Base-by-base conservation (phyloP, 2,888 invertebrate species). In the Lordiphosa andalusiaca region DNA sequence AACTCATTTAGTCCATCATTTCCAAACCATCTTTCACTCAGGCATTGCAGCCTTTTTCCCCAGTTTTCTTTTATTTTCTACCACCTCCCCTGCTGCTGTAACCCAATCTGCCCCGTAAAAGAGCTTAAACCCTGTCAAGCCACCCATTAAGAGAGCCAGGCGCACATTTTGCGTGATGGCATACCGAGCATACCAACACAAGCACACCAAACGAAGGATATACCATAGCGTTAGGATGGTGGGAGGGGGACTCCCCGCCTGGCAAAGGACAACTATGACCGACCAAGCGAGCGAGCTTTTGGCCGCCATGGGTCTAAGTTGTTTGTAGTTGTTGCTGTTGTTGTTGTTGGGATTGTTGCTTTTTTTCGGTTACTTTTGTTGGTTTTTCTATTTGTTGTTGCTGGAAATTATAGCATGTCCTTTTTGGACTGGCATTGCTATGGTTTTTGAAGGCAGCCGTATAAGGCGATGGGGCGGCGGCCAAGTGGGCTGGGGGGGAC, bases 61-160 rank as follows among this genome's bases (percentile, higher is more conserved):
- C 47, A 55, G 64, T 55, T 66, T 49, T 50, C 13, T 49, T 44
- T 23, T 54, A 40, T 38, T 49, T 49, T 47, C 37, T 37, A 19
- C 25, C 23, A 41, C 33, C 21, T 49, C 64, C 51, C n/a, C 54
- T 71, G 50, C 55, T 62, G 64, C 57, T 73, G 80, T 75, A 78
- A 84, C 80, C 82, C 84, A 81, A 81, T 84, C 81, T 84, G 81
- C 71, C 69, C 84, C 80, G 76, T 84, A 80, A 82, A 82, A 83
- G 84, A 82, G 84, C 84, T 85, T 82, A 77, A 85, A 77, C 81
- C 75, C 77, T 81, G 84, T 81, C 84, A 85, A 72, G 84, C 85
- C 85, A 85, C 77, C 86, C 85, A 86, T 84, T 85, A 81, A 73
- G 80, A 73, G 63, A 67, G 69, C 66, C 73, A 68, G 69, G 67